Evolutionary conservation across 1,140 invertebrate species (phyloP), one percentile per base, ranked within the genome.

Genomic region (Orius laevigatus): DNA sequence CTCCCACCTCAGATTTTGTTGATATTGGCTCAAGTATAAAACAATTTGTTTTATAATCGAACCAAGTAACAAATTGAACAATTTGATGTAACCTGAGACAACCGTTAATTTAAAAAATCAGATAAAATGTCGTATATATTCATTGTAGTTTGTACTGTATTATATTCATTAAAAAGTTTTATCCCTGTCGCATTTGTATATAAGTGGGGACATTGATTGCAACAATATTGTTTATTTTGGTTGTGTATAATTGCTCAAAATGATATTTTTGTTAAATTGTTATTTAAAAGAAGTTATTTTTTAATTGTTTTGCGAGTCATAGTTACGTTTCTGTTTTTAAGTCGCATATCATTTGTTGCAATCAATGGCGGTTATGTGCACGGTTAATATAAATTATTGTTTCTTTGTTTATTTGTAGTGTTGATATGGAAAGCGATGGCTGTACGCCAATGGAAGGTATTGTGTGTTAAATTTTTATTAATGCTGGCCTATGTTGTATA

Each of bases 401-500:
- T 14, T 18, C 34, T 47, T 46, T 31, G 25, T 47, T 18, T 34
- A 12, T 35, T 15, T 5, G 33, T 36, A 47, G 33, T 32, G 45
- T 47, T 47, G 11, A 45, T 20, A 25, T 25, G 25, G 25, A 25
- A 25, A 25, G 25, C 25, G 25, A 25, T 25, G 25, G 25, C 25
- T 25, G 25, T 25, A 25, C 25, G 25, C 25, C 15, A 20, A 48
- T 16, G 35, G 18, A 48, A 48, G 46, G 46, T 48, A 48, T 32
- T 48, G 46, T 36, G 35, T 48, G 46, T 48, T 48, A 48, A 19
- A 48, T 48, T 48, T 48, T 25, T 25, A 48, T 40, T 48, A 48
- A 48, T 25, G 49, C 49, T 51, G 49, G 49, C 49, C 49, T 51
- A 51, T 46, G 49, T 46, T 51, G 35, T 48, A 48, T 48, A 48